Evolutionary conservation across 2,113 vertebrate species (phyloP).

Genomic region (Petromus typicus): DNA sequence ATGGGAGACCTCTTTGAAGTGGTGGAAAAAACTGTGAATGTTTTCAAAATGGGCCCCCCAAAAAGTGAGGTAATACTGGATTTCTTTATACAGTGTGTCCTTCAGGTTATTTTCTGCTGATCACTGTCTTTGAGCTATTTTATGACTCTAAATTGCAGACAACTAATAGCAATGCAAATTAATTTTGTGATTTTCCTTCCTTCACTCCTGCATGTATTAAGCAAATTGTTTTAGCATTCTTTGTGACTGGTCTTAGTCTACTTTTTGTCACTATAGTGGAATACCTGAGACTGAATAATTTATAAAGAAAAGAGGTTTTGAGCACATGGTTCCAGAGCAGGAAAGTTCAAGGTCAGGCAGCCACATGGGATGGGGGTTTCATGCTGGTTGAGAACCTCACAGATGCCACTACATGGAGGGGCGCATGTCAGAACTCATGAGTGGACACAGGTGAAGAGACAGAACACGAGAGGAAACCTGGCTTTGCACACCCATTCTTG

Average conservation of each 20-base stretch:
- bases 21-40: conserved; percentile 1
- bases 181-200: background rate
- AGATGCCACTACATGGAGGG: background rate
- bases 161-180: background rate
- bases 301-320: background rate
- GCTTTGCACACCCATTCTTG: background rate
- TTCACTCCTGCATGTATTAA: background rate
- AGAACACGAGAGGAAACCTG: background rate
- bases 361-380: background rate
- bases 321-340: background rate
- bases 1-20: background rate
- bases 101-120: background rate
- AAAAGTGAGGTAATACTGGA: background rate
- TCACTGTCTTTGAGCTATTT: conserved; percentile 22
- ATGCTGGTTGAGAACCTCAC: background rate
- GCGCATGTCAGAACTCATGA: background rate
- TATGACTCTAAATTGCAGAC: conserved; percentile 37
- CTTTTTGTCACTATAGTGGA: background rate
- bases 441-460: background rate
- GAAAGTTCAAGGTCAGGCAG: background rate
- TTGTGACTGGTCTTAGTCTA: background rate
- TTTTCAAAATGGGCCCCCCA: background rate
- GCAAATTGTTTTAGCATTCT: conserved; percentile 41
- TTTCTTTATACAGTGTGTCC: background rate
- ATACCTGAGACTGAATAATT: background rate